Evolutionary conservation across 2,888 invertebrate genomes (phyloP), one percentile per base, ranked within the genome.

Genomic region (Drosophila crucigera): DNA sequence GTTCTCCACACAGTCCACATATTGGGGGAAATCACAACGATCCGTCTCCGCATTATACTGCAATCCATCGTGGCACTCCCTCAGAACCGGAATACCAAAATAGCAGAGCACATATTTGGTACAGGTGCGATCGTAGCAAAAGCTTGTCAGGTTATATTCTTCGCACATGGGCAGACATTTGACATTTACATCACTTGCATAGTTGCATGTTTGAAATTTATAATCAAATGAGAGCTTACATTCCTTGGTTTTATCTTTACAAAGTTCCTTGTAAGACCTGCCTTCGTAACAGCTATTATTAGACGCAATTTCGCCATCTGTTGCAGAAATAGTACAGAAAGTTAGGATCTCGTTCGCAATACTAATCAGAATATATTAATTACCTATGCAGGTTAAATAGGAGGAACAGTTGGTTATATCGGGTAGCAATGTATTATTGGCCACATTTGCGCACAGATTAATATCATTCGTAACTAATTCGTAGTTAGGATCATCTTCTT

Each of bases 1-100:
- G 72, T 92, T 90, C 25, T 89, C 83, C 33, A 90, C 87, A 70
- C 92, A 92, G 68, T 93, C 92, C 7, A 93, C 93, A 70, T 79
- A 89, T 60, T 90, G 62, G 0, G 92, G 79, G 41, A 83, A 91
- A 82, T 92, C 93, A 43, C 92, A 92, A 41, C 92, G 92, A 82
- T 90, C 90, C 19, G 93, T 92, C 0, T 64, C 72, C 6, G 75
- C 58, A 73, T 92, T 93, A 55, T 91, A 92, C 52, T 92, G 93
- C n/a, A 92, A 68, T 2, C 89, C 84, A 60, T 93, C 93, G 4
- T 73, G 33, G 54, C 92, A 93, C 37, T 90, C 63, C 30, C 89
- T 81, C 5, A 92, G 11, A 0, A 93, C 83, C 0, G 92, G 89
- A 1, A 60, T 63, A 0, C 83, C 77, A 37, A 73, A 88, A 73